phyloP scores from a whole-genome alignment of 2,797 vertebrate genomes.

The Remorina albescens region DNA sequence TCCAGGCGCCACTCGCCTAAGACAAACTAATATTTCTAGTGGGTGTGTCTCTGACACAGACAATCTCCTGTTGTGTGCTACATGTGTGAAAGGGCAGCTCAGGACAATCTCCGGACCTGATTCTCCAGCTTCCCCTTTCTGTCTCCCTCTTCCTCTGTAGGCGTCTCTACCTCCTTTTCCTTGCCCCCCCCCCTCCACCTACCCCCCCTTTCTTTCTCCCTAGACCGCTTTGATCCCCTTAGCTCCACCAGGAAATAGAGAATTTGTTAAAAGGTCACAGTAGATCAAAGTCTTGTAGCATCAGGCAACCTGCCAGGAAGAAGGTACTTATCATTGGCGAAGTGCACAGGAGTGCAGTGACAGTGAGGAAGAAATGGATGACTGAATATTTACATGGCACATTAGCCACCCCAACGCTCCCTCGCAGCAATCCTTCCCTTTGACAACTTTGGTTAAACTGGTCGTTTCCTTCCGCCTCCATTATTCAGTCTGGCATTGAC shows the following conservation, averaged over 20 bases:
- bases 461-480: constrained; percentile 5
- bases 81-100: too few relatives aligned
- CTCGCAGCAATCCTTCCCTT: constrained; percentile 17
- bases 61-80: too few relatives aligned
- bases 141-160: constrained; percentile 42
- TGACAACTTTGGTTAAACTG: constrained; percentile 38
- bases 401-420: constrained; percentile 26
- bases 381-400: constrained; percentile 40
- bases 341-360: constrained; percentile 15
- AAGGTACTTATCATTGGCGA: constrained; percentile 54
- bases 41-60: too few relatives aligned
- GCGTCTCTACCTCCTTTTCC: background rate
- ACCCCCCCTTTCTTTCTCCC: constrained; percentile 10
- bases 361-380: constrained; percentile 3
- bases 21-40: too few relatives aligned
- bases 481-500: constrained; percentile 14
- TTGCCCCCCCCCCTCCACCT: constrained; percentile 20
- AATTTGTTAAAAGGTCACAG: constrained; percentile 84
- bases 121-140: background rate
- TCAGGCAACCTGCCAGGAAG: constrained; percentile 75
- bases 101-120: too few relatives aligned
- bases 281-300: constrained; percentile 81
- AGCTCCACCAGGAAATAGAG: constrained; percentile 71
- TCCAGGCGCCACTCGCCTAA: too few relatives aligned
- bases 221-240: constrained; percentile 58